Conservation (phyloP, 2,888 invertebrate genomes). For the Girardia tigrina region DNA sequence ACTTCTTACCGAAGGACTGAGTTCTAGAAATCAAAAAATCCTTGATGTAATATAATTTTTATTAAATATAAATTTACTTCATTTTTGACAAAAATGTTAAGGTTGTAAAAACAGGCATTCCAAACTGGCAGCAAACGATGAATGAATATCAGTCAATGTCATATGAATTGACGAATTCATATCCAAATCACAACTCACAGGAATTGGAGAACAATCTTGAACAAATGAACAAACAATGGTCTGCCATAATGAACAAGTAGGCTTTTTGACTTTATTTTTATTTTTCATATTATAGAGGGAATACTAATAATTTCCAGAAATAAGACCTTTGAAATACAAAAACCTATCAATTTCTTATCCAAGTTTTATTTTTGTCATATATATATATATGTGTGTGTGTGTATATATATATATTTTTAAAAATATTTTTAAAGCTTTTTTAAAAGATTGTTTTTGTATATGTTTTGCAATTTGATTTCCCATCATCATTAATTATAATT, state of each 20-base stretch:
- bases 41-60: background rate
- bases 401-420: too few relatives aligned
- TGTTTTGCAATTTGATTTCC: too few relatives aligned
- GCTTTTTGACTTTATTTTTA: background rate
- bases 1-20: background rate
- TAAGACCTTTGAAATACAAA: too few relatives aligned
- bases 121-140: background rate
- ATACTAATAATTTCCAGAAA: too few relatives aligned
- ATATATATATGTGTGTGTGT: too few relatives aligned
- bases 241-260: background rate
- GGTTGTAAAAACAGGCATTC: background rate
- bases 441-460: too few relatives aligned
- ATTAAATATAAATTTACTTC: background rate
- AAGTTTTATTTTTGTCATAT: too few relatives aligned
- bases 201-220: background rate
- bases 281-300: too few relatives aligned
- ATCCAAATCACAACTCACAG: background rate
- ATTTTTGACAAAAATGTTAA: background rate
- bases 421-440: too few relatives aligned
- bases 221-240: constrained; percentile 23
- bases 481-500: too few relatives aligned
- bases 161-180: background rate
- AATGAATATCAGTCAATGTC: constrained; percentile 7
- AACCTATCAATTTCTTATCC: too few relatives aligned
- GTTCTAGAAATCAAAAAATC: background rate